Conservation (phyloP, 1,140 invertebrate genomes). For the Cotesia glomerata region DNA sequence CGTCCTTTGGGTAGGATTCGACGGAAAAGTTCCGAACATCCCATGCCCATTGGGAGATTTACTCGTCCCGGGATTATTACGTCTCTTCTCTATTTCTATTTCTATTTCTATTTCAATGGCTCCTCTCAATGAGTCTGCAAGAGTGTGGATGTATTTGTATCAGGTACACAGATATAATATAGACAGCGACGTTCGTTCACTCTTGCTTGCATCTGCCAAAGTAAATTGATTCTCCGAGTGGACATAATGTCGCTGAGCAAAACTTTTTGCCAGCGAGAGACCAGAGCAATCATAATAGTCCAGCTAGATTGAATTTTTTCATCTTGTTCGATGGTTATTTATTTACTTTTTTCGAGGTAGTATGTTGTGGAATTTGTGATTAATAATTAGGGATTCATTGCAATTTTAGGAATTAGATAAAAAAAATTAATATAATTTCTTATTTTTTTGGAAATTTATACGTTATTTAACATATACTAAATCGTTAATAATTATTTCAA, state of each 20-base stretch:
- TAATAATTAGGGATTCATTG: too few species aligned
- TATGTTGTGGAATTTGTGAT: too few species aligned
- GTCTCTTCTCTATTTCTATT: not conserved
- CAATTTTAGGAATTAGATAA: too few species aligned
- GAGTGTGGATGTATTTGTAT: conserved; percentile 17
- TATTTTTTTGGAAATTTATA: too few species aligned
- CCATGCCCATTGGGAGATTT: not conserved
- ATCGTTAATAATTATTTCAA: too few species aligned
- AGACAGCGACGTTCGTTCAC: conserved; percentile 24
- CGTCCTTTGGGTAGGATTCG: too few species aligned
- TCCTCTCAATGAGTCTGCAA: not conserved
- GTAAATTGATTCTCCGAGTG: conserved; percentile 13
- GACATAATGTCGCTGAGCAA: conserved; percentile 1
- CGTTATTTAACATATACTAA: too few species aligned
- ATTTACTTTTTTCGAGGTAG: too few species aligned
- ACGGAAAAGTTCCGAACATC: too few species aligned
- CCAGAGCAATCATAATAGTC: not conserved
- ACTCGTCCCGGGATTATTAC: not conserved
- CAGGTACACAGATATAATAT: not conserved
- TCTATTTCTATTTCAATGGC: not conserved
- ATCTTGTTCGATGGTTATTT: too few species aligned
- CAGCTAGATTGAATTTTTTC: not conserved
- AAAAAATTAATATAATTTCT: too few species aligned
- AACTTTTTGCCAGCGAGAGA: not conserved
- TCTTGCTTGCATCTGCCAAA: conserved; percentile 2